Percentiles rank a stretch among this genome's conserved stretches.
These are phyloP conservation scores for Octonoba sinensis DNA, from an alignment of 2,888 invertebrate genomes.

Conservation along the genomic window DNA sequence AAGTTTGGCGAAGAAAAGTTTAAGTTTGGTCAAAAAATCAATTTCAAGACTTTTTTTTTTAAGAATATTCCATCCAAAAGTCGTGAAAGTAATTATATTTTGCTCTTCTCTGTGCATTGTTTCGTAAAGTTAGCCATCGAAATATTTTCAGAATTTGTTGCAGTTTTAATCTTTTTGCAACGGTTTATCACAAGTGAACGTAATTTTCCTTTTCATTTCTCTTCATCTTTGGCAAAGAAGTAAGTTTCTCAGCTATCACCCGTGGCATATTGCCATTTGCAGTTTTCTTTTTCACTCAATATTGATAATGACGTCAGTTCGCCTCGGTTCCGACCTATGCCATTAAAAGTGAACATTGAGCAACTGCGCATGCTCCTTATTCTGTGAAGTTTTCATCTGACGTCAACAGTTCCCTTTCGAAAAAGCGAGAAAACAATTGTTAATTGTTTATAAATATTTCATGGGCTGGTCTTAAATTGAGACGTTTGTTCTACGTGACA, in stretches of 20 bases:
- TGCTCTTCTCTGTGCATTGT: too few species aligned
- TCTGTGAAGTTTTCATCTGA: conserved; percentile 44
- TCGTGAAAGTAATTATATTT: too few species aligned
- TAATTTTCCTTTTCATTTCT: not conserved
- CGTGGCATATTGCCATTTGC: conserved; percentile 17
- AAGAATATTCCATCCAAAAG: too few species aligned
- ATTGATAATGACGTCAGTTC: conserved; percentile 20
- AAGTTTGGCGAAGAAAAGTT: too few species aligned
- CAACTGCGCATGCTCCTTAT: conserved; percentile 21
- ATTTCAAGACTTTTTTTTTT: too few species aligned
- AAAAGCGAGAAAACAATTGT: conserved; percentile 37
- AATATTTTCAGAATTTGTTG: too few species aligned
- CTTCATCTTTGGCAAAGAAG: not conserved
- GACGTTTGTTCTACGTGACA: conserved; percentile 3
- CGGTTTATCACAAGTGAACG: too few species aligned
- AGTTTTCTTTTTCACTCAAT: conserved; percentile 10
- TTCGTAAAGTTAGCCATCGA: too few species aligned
- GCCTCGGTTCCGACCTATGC: conserved; percentile 44
- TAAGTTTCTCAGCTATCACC: conserved; percentile 7
- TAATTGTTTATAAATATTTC: conserved; percentile 30
- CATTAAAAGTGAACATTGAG: conserved; percentile 36
- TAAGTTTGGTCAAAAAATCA: too few species aligned
- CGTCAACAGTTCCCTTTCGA: conserved; percentile 29
- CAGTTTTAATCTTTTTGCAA: too few species aligned
- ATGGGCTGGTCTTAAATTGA: not conserved